These are phyloP conservation scores for Microctonus aethiopoides DNA, from an alignment of 2,888 invertebrate species.

Conservation along the genomic window DNA sequence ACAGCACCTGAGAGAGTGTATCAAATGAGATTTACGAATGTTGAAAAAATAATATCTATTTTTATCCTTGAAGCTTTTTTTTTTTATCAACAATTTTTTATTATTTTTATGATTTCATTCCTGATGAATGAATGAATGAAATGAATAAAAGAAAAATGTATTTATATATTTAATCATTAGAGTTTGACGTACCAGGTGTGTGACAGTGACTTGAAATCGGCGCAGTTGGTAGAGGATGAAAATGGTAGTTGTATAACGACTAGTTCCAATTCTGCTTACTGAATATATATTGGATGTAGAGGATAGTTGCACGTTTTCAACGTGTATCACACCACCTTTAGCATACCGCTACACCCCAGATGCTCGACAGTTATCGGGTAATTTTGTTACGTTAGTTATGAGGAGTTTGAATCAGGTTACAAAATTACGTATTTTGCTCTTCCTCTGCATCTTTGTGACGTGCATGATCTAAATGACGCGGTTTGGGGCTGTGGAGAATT, in stretches of 20 bases:
- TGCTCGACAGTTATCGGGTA: conserved; percentile 54
- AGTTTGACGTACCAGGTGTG: background rate
- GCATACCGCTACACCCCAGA: conserved; percentile 30
- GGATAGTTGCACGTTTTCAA: conserved; percentile 1
- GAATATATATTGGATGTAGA: background rate
- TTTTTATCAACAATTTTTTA: background rate
- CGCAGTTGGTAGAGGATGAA: background rate
- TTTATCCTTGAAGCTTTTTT: background rate
- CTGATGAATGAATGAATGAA: background rate
- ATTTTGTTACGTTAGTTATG: conserved; percentile 56
- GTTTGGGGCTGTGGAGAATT: background rate
- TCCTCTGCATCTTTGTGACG: conserved; percentile 11
- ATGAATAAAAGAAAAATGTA: background rate
- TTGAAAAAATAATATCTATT: conserved; percentile 11
- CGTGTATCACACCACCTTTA: conserved; percentile 32
- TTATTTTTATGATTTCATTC: background rate
- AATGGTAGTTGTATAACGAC: conserved; percentile 4
- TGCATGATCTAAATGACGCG: background rate
- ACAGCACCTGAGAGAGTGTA: conserved; percentile 26
- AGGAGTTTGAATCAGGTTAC: conserved; percentile 55
- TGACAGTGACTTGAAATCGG: background rate
- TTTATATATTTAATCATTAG: background rate
- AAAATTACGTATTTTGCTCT: conserved; percentile 48
- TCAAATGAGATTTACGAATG: conserved; percentile 38
- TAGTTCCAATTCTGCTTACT: conserved; percentile 2